A percentile compares a stretch with the other conserved stretches of the same genome.
These are phyloP conservation scores for Smutsia temminckii DNA, from an alignment of 2,797 vertebrate species.

Conservation along the genomic window DNA sequence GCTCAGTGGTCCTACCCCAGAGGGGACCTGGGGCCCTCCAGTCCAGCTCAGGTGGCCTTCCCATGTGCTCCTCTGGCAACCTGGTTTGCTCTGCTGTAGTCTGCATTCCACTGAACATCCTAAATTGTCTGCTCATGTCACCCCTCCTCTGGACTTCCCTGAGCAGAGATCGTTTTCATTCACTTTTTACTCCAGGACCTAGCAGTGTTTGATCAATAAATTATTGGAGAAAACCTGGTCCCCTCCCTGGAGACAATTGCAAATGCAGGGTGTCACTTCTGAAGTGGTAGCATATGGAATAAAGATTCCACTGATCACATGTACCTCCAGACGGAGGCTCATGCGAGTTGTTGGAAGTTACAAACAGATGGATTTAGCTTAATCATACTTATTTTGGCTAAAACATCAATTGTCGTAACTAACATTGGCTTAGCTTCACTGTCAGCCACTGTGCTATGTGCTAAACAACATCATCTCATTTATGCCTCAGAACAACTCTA, in stretches of 20 bases:
- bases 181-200: neutral
- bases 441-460: too few species aligned
- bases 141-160: neutral
- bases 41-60: neutral
- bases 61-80: too few species aligned
- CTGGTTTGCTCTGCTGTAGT: neutral
- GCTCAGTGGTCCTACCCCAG: neutral
- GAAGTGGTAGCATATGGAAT: neutral
- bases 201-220: neutral
- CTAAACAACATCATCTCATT: neutral
- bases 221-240: neutral
- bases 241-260: neutral
- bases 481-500: neutral
- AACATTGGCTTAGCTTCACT: too few species aligned
- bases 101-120: neutral
- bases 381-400: neutral
- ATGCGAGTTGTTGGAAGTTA: neutral
- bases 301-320: neutral
- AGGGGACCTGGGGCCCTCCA: rapidly evolving
- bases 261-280: neutral
- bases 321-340: neutral
- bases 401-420: neutral
- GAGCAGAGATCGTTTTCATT: neutral
- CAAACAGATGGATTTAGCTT: neutral
- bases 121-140: neutral